Conservation (phyloP, 2,888 invertebrate genomes). For the Mythimna ferrago region DNA sequence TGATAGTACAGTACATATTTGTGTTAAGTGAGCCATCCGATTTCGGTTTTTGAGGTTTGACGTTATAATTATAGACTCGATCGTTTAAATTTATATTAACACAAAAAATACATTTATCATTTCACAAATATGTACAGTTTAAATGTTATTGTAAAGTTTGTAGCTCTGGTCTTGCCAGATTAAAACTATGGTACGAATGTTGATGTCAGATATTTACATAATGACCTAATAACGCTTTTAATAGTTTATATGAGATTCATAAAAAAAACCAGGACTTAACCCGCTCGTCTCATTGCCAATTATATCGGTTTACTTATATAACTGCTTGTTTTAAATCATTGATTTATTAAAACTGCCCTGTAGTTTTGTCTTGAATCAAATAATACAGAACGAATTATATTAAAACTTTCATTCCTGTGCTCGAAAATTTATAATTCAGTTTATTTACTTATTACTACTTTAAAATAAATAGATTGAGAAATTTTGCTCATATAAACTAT, state of each 20-base stretch:
- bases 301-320: not conserved
- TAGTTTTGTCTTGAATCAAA: not conserved
- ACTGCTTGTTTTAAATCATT: too few species aligned
- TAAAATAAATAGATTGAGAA: not conserved
- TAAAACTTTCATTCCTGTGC: not conserved
- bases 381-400: not conserved
- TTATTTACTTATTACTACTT: not conserved
- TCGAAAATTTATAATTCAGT: not conserved
- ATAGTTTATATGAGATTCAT: not conserved
- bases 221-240: too few species aligned
- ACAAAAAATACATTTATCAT: too few species aligned
- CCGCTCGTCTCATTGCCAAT: too few species aligned
- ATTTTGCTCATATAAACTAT: not conserved
- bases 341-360: not conserved
- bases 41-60: not conserved
- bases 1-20: not conserved
- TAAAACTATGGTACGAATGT: not conserved
- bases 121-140: not conserved
- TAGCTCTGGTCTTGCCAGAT: not conserved
- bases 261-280: not conserved
- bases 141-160: not conserved
- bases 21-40: not conserved
- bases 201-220: too few species aligned
- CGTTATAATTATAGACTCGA: not conserved
- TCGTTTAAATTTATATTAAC: not conserved